Evolutionary conservation across 92 coral and sea anemone genomes (phyloP).

Genomic region (Porites evermanni): DNA sequence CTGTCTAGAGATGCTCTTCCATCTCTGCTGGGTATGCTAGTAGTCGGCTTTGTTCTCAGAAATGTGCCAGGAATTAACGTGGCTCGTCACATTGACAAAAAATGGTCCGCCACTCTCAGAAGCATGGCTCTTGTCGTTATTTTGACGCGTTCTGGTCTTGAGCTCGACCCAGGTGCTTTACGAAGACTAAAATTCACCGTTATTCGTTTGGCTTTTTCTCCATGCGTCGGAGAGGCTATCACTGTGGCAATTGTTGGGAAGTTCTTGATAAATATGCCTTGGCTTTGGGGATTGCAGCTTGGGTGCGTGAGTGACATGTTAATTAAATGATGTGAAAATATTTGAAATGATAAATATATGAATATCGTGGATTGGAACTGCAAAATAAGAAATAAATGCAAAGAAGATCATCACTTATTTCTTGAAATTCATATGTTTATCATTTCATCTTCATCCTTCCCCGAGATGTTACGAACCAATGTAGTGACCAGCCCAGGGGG

Average conservation of each 20-base stretch:
- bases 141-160: slow-evolving; percentile 91
- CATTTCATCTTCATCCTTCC: too few relatives aligned
- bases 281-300: slow-evolving; percentile 98
- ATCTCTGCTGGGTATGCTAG: slow-evolving; percentile 89
- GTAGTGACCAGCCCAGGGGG: too few relatives aligned
- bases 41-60: slow-evolving; percentile 89
- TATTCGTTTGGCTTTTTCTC: slow-evolving; percentile 89
- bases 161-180: slow-evolving; percentile 88
- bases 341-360: too few relatives aligned
- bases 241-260: slow-evolving; percentile 86
- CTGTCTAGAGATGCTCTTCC: slow-evolving; percentile 79
- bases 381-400: too few relatives aligned
- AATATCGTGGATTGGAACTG: too few relatives aligned
- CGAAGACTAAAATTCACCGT: slow-evolving; percentile 90
- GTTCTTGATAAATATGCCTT: slow-evolving; percentile 87
- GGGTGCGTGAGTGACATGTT: slow-evolving; percentile 71
- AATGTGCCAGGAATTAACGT: slow-evolving; percentile 82
- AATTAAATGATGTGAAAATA: too few relatives aligned
- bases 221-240: slow-evolving; percentile 91
- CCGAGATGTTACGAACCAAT: too few relatives aligned
- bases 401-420: too few relatives aligned
- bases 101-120: slow-evolving; percentile 90
- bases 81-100: slow-evolving; percentile 82
- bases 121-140: slow-evolving; percentile 93
- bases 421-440: too few relatives aligned